phyloP scores from a whole-genome alignment of 2,113 vertebrate genomes.

The Melanerpes formicivorus region DNA sequence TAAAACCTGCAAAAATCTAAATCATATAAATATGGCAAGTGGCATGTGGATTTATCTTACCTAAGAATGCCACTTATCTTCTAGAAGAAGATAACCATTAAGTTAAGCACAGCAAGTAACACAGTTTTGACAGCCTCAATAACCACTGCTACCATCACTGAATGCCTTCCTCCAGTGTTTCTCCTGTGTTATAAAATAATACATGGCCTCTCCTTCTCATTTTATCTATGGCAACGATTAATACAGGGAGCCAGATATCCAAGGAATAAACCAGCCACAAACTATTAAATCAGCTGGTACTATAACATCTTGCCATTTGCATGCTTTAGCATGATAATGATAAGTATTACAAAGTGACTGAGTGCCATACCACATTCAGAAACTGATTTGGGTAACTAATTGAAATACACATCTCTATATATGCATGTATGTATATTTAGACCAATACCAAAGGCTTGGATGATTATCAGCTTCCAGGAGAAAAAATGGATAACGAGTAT shows the following conservation, averaged over 20 bases:
- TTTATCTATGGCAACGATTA: not conserved
- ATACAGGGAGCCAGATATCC: not conserved
- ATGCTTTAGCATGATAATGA: no score
- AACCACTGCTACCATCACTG: not conserved
- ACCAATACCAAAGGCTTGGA: no score
- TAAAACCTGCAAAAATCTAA: not conserved
- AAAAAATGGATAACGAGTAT: not conserved
- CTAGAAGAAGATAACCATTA: not conserved
- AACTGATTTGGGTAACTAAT: not conserved
- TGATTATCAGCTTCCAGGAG: not conserved
- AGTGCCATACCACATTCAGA: not conserved
- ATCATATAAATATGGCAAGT: not conserved
- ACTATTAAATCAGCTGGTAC: not conserved
- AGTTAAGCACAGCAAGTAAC: not conserved
- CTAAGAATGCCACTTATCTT: not conserved
- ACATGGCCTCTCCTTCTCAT: not conserved
- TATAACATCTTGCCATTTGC: no score
- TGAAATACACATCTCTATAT: no score
- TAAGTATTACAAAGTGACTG: no score
- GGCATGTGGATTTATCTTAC: not conserved
- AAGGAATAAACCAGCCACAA: not conserved
- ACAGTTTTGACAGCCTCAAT: not conserved
- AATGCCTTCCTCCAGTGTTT: not conserved
- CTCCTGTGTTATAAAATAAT: not conserved
- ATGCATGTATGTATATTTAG: not conserved